Conservation (phyloP, 1,140 invertebrate species). For the Plectrocnemia conspersa region DNA sequence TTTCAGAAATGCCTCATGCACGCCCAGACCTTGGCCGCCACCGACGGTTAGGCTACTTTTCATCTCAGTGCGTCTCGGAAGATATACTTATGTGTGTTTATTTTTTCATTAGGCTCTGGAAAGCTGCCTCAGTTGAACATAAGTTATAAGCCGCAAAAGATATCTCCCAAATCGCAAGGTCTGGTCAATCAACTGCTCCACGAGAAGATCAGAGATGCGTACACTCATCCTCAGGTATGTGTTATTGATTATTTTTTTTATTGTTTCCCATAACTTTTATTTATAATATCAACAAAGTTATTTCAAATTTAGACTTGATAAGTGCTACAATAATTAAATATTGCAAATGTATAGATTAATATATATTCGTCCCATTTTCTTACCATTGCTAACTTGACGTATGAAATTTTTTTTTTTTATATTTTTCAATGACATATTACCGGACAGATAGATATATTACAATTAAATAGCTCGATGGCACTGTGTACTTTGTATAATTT, state of each 20-base stretch:
- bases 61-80: neutral
- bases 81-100: slow-evolving; percentile 14
- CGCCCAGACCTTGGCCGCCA: slow-evolving; percentile 42
- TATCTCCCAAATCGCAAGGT: slow-evolving; percentile 95
- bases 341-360: no score
- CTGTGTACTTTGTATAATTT: no score
- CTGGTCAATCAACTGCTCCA: slow-evolving; percentile 87
- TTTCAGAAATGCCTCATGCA: slow-evolving; percentile 53
- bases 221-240: slow-evolving; percentile 84
- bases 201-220: slow-evolving; percentile 95
- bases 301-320: no score
- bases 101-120: slow-evolving; percentile 49
- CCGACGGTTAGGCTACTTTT: slow-evolving; percentile 39
- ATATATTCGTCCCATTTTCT: no score
- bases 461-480: no score
- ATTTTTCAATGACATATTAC: no score
- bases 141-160: slow-evolving; percentile 99
- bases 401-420: no score
- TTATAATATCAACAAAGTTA: no score
- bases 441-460: no score
- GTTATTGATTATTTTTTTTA: slow-evolving; percentile 20
- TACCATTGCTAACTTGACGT: no score
- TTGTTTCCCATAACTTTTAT: no score
- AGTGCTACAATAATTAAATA: no score
- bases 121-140: slow-evolving; percentile 92